Evolutionary conservation across 2,888 invertebrate species (phyloP), one percentile per base, ranked within the genome.

Genomic region (Synergus itoensis): DNA sequence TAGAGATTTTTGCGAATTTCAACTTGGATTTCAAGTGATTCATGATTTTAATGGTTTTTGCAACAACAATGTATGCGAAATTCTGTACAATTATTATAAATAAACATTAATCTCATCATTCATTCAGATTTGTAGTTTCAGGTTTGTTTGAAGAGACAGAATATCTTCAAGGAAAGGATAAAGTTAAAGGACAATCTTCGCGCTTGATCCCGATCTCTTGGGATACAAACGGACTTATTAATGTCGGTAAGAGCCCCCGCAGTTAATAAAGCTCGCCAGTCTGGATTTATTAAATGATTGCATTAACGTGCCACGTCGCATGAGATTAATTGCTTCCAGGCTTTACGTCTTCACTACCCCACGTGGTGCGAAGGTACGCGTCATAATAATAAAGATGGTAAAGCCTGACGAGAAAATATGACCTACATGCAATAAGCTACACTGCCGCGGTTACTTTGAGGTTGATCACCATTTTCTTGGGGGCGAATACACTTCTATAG

Each of bases 231-330:
- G 75, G 75, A 75, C 53, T 75, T 75, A 87, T 87, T 86, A 87
- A 86, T 87, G 86, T 84, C 84, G 83, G 81, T 80, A 85, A 83
- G 84, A 86, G 85, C 82, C 81, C 82, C 82, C 84, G 85, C 85
- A 86, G 87, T 88, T 88, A 89, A 89, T 89, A 89, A 88, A 89
- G 81, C 83, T 82, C 81, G 78, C 80, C 80, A 77, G 78, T 84
- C 79, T 84, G 87, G 87, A 89, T 87, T 89, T 90, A 90, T 89
- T 89, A 89, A 90, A 90, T 88, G 89, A 90, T 89, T 87, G 87
- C 87, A 88, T 89, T 88, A 88, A 87, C 86, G 84, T 84, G 84
- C 84, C 87, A 80, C 87, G 87, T 87, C 87, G 84, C 81, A 81
- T 82, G 85, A 88, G 89, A 90, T 90, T 90, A 89, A 90, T 88